These are phyloP conservation scores for Alauda arvensis DNA, from an alignment of 2,797 vertebrate species.

Conservation along the genomic window DNA sequence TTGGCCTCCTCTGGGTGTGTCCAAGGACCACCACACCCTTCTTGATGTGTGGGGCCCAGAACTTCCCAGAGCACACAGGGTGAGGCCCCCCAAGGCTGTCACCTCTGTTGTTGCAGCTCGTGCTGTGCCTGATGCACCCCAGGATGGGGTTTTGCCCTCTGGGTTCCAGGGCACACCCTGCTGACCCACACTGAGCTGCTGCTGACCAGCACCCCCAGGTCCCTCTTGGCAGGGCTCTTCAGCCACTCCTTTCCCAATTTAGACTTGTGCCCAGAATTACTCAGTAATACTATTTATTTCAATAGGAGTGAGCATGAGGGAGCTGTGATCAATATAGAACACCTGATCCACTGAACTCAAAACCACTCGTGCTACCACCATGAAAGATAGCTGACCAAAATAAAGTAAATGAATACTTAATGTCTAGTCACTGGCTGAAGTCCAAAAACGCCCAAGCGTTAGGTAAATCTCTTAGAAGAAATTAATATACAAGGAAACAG, in stretches of 20 bases:
- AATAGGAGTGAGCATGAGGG: neutral
- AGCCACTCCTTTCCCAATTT: neutral
- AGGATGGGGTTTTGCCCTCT: neutral
- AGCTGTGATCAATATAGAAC: neutral
- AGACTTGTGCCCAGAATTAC: neutral
- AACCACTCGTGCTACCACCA: neutral
- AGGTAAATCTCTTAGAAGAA: neutral
- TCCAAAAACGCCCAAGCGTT: neutral
- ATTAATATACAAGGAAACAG: neutral
- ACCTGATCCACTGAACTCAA: neutral
- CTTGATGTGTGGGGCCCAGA: neutral
- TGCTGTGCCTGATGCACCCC: neutral
- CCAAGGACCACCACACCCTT: neutral
- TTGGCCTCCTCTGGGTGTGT: rapidly evolving
- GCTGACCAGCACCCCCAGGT: neutral
- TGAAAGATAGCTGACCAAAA: neutral
- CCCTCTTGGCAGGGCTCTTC: neutral
- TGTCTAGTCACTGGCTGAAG: neutral
- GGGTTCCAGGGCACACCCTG: neutral
- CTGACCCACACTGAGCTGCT: neutral
- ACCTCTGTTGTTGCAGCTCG: rapidly evolving
- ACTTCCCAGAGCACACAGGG: rapidly evolving
- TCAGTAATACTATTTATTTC: neutral
- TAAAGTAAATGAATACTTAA: neutral
- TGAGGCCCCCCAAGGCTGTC: neutral